These are phyloP conservation scores for Cyphomyrmex costatus DNA, from an alignment of 1,140 invertebrate genomes.

Conservation along the genomic window DNA sequence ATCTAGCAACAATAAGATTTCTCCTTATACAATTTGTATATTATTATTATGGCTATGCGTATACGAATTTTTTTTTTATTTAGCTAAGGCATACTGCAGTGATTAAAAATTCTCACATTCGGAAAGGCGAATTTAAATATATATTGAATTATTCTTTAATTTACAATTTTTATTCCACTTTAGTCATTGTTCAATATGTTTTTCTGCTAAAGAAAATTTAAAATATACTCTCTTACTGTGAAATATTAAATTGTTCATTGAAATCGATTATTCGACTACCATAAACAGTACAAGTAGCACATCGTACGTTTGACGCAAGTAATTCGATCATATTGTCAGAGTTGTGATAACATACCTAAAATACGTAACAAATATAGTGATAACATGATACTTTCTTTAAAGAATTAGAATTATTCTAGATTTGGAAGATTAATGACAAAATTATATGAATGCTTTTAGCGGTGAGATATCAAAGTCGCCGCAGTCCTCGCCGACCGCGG, in stretches of 20 bases:
- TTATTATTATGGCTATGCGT: not conserved
- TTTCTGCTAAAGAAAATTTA: not conserved
- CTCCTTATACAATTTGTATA: not conserved
- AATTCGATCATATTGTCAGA: not conserved
- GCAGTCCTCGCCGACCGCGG: conserved; percentile 32
- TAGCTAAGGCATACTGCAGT: not conserved
- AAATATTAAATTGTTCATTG: not conserved
- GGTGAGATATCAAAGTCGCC: conserved; percentile 69
- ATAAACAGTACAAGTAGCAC: not conserved
- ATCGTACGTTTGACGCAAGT: not conserved
- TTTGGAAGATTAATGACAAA: not conserved
- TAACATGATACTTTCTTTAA: not conserved
- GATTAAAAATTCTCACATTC: not conserved
- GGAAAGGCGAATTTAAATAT: not conserved
- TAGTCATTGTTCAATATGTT: not conserved
- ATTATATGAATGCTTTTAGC: not conserved
- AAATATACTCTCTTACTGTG: not conserved
- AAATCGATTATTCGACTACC: not conserved
- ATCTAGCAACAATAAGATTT: not conserved
- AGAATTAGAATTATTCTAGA: not conserved
- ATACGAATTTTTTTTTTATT: not conserved
- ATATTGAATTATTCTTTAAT: not conserved
- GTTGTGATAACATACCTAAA: not conserved
- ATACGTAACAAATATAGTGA: not conserved
- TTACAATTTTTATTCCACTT: not conserved